Base-by-base conservation (phyloP, 2,888 invertebrate species). In the Protula sp. region DNA sequence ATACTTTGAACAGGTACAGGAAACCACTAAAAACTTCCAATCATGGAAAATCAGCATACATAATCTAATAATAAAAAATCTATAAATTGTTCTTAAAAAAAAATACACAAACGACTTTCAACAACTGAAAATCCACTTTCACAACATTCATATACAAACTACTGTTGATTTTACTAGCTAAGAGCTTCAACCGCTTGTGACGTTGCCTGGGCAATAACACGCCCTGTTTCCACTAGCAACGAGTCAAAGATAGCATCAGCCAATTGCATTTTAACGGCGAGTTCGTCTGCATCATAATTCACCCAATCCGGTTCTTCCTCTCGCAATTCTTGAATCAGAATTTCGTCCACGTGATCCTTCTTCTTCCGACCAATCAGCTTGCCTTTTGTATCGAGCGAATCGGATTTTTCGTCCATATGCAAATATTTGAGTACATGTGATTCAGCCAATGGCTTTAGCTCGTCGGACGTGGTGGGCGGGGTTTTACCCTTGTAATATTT, bases 231-330 rank as follows among this genome's bases (percentile, higher is more conserved):
- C 19, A 76, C 74, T 28, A 87, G 70, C 58, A 86, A 74, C 65
- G 83, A 79, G 64, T 84, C 82, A 61, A 87, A 81, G 70, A 88
- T 83, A 61, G 85, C 83, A 64, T 85, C 84, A 1, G 87, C 74
- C 22, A 83, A 71, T 62, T 81, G 78, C 66, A 78, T 85, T 72
- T 89, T 87, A 27, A 90, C 87, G 45, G 86, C 84, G 26, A 85
- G 81, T 75, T 89, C 89, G 72, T 89, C 89, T 54, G 85, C 81
- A 74, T 88, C 87, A 73, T 88, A 89, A 74, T 87, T 87, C 1
- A 87, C 86, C 89, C 90, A 90, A 66, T 86, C 85, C 19, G 85
- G 82, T 74, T 90, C 89, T 70, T 89, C 89, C 55, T 86, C 86
- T 68, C 86, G 87, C 55, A 87, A 84, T 77, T 89, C 89, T 59